Evolutionary conservation across 2,888 invertebrate genomes (phyloP), one percentile per base, ranked within the genome.

Genomic region (Drosophila prostipennis): DNA sequence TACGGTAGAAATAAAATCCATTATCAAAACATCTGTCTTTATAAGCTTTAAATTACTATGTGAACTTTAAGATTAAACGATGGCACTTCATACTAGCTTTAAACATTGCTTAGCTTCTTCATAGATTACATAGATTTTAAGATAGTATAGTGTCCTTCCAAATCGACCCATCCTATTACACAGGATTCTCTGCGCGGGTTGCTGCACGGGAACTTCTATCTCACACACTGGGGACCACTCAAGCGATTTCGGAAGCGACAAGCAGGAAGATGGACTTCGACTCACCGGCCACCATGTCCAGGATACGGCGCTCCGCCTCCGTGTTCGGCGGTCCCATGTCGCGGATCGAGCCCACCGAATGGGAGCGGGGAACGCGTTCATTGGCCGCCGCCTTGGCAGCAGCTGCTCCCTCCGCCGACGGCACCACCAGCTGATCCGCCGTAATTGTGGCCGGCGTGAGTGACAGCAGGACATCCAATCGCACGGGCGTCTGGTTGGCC

Each of bases 401-500:
- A 8, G 85, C 83, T 8, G 90, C 90, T 13, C 90, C 89, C 43
- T 91, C 91, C 59, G 94, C 93, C 49, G 93, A 93, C 1, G 95
- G 95, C 65, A 95, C 94, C 42, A 96, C 94, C 65, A 96, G 92
- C 80, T 96, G 95, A 88, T 96, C 95, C 52, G 95, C 95, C 81
- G 95, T 95, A 14, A 95, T 93, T 16, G 96, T 95, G 42, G 97
- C 93, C n/a, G 97, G 96, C 68, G 96, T 96, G 75, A 98, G 92
- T 7, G 97, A 96, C 70, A 98, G 93, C 76, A 98, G 93, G 64
- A 98, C 93, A 92, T 98, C 98, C 34, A 98, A 93, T 43, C 98
- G 94, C 43, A 98, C 97, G 0, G 98, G 98, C 2, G 98, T 98
- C 92, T 97, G 96, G 81, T 96, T 97, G 26, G 98, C 98, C 76